Base-by-base conservation (phyloP, 2,888 invertebrate genomes). In the Drymonia ruficornis region DNA sequence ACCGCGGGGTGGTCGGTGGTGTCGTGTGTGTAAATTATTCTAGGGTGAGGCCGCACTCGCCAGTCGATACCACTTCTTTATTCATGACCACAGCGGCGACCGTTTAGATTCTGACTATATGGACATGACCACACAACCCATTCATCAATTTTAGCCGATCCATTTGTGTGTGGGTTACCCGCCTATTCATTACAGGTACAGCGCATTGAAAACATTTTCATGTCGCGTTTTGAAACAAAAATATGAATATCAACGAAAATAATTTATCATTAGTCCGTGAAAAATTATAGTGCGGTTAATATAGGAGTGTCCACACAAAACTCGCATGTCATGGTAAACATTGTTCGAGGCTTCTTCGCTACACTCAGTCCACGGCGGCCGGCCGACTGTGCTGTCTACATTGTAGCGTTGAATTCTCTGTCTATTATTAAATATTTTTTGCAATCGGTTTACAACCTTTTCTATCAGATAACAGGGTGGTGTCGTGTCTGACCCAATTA, bases 11-110 rank as follows among this genome's bases (percentile, higher is more conserved):
- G 72, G 67, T 50, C 52, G 67, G 65, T 67, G 72, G 77, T 76
- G 79, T 80, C 84, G 81, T 72, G 78, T 74, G 80, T 81, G 85
- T 91, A 87, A 90, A 89, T 91, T 86, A 89, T 89, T 90, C 84
- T 72, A 70, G 78, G 78, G 81, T 76, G 82, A 84, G 84, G 85
- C 80, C 80, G 78, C 71, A 61, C 68, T 61, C 67, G 67, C 59
- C 78, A 89, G 91, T 91, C 92, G 85, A 92, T 92, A 91, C 70
- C 75, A 78, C 88, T 92, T 80, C 84, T 80, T 91, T 89, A 92
- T 92, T 91, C 89, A 92, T 90, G 89, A 85, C 83, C 79, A 69
- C 76, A 67, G 82, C 73, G 82, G 70, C 81, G 73, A 79, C 65
- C 86, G 82, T 84, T 89, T 89, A 86, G 78, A 62, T 72, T 73